Evolutionary conservation across 1,140 invertebrate genomes (phyloP).

Genomic region (Latrodectus geometricus): DNA sequence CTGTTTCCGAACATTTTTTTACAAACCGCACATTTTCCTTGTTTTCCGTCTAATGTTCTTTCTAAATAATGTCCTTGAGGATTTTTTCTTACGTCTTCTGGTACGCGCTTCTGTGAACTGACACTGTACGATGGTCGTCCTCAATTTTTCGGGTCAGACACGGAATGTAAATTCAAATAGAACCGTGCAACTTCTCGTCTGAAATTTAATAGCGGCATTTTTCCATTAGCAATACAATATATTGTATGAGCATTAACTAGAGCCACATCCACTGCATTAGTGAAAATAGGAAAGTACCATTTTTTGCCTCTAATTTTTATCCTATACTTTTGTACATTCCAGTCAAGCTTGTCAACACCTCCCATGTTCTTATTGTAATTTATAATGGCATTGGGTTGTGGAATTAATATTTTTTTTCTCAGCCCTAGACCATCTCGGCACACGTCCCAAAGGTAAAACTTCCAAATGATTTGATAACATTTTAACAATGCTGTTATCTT

Average conservation of each 20-base stretch:
- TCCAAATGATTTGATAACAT: conserved; percentile 42
- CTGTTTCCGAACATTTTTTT: too few species aligned
- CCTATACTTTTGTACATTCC: conserved; percentile 27
- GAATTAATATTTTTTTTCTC: conserved; percentile 39
- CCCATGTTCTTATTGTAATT: conserved; percentile 6
- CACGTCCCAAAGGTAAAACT: conserved; percentile 37
- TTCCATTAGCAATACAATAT: conserved; percentile 24
- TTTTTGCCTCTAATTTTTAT: conserved; percentile 20
- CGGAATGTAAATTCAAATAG: conserved; percentile 38
- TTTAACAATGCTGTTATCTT: conserved; percentile 40
- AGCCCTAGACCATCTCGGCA: conserved; percentile 37
- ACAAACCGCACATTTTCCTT: too few species aligned
- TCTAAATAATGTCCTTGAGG: conserved; percentile 41
- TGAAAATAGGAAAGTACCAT: conserved; percentile 28
- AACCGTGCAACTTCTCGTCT: conserved; percentile 40
- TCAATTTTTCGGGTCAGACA: conserved; percentile 39
- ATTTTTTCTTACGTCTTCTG: conserved; percentile 42
- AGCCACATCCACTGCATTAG: conserved; percentile 11
- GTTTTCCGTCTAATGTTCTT: conserved; percentile 19
- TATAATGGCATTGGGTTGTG: conserved; percentile 27
- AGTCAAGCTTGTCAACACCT: conserved; percentile 17
- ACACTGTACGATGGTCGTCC: conserved; percentile 34
- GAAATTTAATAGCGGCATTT: conserved; percentile 29
- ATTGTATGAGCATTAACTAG: conserved; percentile 23
- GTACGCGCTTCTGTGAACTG: conserved; percentile 34